Percentiles rank a stretch among this genome's conserved stretches.
Evolutionary conservation across 2,797 vertebrate genomes (phyloP).

Genomic region (Poecilia velifera): DNA sequence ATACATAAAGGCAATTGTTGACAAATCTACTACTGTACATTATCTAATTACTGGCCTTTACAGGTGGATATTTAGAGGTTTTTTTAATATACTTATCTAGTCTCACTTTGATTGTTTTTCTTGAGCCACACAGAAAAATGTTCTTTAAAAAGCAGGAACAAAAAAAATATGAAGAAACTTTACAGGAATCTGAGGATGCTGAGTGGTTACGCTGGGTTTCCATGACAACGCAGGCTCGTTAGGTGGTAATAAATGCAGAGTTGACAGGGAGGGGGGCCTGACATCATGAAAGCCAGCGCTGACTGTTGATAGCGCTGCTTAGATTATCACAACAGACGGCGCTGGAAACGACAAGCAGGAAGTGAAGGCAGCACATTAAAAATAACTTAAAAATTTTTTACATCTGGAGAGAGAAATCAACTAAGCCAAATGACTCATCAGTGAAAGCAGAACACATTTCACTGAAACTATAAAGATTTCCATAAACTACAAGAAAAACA

Average conservation of each 20-base stretch:
- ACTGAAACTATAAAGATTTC: not conserved
- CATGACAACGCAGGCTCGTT: conserved; percentile 22
- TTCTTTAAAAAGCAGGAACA: not conserved
- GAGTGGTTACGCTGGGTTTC: conserved; percentile 5
- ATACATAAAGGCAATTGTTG: too few relatives aligned
- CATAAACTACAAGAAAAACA: not conserved
- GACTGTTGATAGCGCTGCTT: conserved; percentile 3
- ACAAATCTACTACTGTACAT: too few relatives aligned
- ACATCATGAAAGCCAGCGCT: conserved; percentile 25
- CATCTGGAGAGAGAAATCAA: not conserved
- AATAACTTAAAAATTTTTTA: not conserved
- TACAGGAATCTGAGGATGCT: not conserved
- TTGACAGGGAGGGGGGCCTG: conserved; percentile 19
- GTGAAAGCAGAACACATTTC: not conserved
- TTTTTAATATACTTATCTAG: not conserved
- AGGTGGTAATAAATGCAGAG: conserved; percentile 32
- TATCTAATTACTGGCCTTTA: not conserved
- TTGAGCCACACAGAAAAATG: not conserved
- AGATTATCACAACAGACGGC: conserved; percentile 19
- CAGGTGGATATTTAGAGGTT: not conserved
- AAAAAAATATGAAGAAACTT: not conserved
- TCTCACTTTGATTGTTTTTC: not conserved
- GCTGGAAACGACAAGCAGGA: not conserved
- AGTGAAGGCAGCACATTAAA: conserved; percentile 4
- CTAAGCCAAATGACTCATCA: not conserved